A percentile compares a stretch with the other conserved stretches of the same genome.
phyloP scores from a whole-genome alignment of 2,113 vertebrate species.

The Mugil cephalus region DNA sequence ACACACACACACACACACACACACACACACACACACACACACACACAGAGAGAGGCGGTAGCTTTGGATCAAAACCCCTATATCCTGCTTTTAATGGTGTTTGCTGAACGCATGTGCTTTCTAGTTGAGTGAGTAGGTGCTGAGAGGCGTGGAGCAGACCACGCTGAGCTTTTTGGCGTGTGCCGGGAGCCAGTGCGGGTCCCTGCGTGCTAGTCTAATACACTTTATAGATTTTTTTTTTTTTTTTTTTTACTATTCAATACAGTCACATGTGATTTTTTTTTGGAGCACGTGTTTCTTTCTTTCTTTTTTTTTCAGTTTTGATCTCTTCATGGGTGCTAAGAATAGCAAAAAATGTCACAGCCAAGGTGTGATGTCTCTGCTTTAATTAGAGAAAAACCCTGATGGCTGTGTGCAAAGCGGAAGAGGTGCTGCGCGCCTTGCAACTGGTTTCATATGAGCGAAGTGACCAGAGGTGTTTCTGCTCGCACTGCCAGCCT shows the following conservation, averaged over 20 bases:
- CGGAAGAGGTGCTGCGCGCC: background rate
- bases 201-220: slow-evolving; percentile 35
- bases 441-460: background rate
- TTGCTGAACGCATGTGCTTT: slow-evolving; percentile 7
- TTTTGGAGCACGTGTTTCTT: too few species aligned
- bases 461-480: background rate
- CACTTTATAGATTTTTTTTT: background rate
- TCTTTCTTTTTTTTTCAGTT: too few species aligned
- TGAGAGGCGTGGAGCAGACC: slow-evolving; percentile 26
- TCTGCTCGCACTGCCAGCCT: background rate
- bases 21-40: too few species aligned
- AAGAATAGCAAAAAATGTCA: too few species aligned
- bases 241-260: background rate
- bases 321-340: too few species aligned
- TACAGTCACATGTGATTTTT: background rate
- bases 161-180: slow-evolving; percentile 25
- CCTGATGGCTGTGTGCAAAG: background rate
- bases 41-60: background rate
- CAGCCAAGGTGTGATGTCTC: too few species aligned
- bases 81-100: slow-evolving; percentile 35
- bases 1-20: too few species aligned
- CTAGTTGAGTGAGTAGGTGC: slow-evolving; percentile 10
- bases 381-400: too few species aligned
- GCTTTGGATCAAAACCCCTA: slow-evolving; percentile 30
- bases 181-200: slow-evolving; percentile 42